Conservation (phyloP, 1,140 invertebrate species). For the Anastrepha ludens region DNA sequence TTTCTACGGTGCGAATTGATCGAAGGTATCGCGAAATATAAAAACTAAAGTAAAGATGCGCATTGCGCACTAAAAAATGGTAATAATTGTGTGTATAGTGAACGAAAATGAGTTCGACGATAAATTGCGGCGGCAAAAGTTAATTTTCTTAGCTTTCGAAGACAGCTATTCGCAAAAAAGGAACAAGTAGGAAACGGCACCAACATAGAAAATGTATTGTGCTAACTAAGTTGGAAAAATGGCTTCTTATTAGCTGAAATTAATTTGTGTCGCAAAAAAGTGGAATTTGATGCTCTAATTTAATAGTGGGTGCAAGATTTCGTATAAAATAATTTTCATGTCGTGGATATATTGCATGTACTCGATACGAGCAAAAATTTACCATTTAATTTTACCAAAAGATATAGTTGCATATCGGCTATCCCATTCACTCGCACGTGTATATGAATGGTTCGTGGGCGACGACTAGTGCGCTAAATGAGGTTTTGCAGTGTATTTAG, state of each 20-base stretch:
- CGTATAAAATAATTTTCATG: slow-evolving; percentile 37
- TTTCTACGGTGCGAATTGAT: slow-evolving; percentile 41
- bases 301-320: neutral
- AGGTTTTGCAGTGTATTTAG: slow-evolving; percentile 51
- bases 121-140: slow-evolving; percentile 49
- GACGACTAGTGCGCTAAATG: slow-evolving; percentile 22
- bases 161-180: slow-evolving; percentile 40
- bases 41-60: slow-evolving; percentile 25
- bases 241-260: neutral
- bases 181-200: slow-evolving; percentile 37
- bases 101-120: slow-evolving; percentile 31
- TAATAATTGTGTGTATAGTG: slow-evolving; percentile 23
- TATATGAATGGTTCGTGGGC: neutral
- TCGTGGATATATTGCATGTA: slow-evolving; percentile 51
- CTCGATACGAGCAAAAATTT: slow-evolving; percentile 49
- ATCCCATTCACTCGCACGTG: slow-evolving; percentile 4
- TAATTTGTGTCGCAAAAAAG: neutral
- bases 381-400: slow-evolving; percentile 51
- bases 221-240: neutral
- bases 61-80: slow-evolving; percentile 36
- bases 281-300: neutral
- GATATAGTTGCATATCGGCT: slow-evolving; percentile 7
- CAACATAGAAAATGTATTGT: neutral
- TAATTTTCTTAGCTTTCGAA: slow-evolving; percentile 49
- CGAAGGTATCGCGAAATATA: neutral